phyloP scores from a whole-genome alignment of 2,113 vertebrate genomes.

The Cynoglossus semilaevis region DNA sequence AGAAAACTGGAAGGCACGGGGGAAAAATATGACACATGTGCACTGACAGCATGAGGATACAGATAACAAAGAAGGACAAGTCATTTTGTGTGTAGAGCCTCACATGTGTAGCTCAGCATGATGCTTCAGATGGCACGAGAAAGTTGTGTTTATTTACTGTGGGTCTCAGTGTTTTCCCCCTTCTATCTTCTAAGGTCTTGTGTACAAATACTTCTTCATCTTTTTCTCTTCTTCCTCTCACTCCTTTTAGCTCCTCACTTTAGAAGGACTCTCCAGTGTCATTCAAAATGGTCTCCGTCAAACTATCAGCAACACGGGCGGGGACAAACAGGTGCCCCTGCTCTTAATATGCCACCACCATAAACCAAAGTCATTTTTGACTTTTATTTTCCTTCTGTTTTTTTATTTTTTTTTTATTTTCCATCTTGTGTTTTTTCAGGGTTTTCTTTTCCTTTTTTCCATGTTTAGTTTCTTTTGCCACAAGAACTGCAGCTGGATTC shows the following conservation, averaged over 20 bases:
- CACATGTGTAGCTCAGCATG: neutral
- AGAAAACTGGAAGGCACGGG: neutral
- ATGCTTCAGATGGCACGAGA: constrained; percentile 1
- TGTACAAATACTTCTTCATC: constrained; percentile 19
- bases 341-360: constrained; percentile 40
- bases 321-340: constrained; percentile 93
- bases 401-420: constrained; percentile 10
- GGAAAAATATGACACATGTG: neutral
- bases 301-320: constrained; percentile 91
- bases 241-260: constrained; percentile 92
- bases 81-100: neutral
- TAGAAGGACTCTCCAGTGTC: constrained; percentile 97
- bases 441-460: neutral
- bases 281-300: constrained; percentile 97
- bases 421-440: constrained; percentile 15
- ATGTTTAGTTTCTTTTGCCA: neutral
- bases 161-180: neutral
- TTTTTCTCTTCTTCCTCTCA: constrained; percentile 60
- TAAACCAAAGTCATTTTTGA: constrained; percentile 4
- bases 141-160: constrained; percentile 3
- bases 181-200: neutral
- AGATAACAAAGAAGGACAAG: neutral
- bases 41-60: neutral
- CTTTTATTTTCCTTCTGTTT: neutral
- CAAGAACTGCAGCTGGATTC: too few relatives aligned